Percentiles rank a stretch among this genome's conserved stretches.
phyloP scores from a whole-genome alignment of 2,113 vertebrate species.

The Lasiurus cinereus region DNA sequence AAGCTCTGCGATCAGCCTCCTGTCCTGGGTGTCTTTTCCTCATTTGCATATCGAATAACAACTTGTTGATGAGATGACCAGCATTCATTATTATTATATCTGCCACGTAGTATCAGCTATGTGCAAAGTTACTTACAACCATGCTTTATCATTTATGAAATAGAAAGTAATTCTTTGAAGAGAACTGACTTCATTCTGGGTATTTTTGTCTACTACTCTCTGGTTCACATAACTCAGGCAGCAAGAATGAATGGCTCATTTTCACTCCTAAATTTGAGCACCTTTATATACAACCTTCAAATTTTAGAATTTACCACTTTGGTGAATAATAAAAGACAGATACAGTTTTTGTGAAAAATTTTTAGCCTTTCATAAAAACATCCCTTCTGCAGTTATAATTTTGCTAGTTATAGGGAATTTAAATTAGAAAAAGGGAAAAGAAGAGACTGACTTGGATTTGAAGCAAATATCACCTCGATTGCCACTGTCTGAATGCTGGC shows the following conservation, averaged over 20 bases:
- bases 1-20: background rate
- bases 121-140: background rate
- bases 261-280: constrained; percentile 54
- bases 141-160: constrained; percentile 57
- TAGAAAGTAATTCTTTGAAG: constrained; percentile 52
- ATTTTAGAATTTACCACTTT: constrained; percentile 51
- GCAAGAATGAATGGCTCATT: constrained; percentile 54
- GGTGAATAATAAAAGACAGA: constrained; percentile 53
- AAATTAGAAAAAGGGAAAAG: constrained; percentile 50
- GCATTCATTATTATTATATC: background rate
- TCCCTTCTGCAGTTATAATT: constrained; percentile 21
- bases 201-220: constrained; percentile 35
- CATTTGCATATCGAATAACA: background rate
- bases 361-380: constrained; percentile 48
- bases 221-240: constrained; percentile 28
- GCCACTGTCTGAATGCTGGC: background rate
- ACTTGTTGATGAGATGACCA: background rate
- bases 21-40: background rate
- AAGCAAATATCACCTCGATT: background rate
- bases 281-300: background rate
- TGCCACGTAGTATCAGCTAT: background rate
- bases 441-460: constrained; percentile 1
- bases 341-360: background rate
- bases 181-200: constrained; percentile 1
- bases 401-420: constrained; percentile 19